These are phyloP conservation scores for Solen grandis DNA, from an alignment of 1,140 invertebrate species.

Conservation along the genomic window DNA sequence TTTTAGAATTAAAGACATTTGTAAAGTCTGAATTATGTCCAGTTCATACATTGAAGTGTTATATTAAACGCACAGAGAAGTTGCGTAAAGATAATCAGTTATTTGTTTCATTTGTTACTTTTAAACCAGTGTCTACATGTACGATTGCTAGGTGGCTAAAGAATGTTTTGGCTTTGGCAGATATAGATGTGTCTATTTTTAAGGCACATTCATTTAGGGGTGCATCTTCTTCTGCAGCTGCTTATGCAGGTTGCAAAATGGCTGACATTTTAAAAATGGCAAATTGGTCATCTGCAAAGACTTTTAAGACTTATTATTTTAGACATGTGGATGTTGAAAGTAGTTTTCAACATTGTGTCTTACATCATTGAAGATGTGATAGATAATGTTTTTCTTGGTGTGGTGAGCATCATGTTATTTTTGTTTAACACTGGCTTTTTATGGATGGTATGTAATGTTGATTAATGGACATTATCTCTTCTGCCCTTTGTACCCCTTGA, in stretches of 20 bases:
- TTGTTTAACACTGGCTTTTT: no score
- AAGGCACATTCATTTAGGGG: no score
- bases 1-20: no score
- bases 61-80: constrained; percentile 5
- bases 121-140: constrained; percentile 13
- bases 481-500: no score
- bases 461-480: no score
- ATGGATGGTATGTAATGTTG: no score
- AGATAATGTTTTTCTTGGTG: no score
- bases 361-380: no score
- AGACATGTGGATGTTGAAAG: no score
- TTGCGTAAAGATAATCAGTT: background rate
- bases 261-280: constrained; percentile 20
- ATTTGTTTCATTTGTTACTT: constrained; percentile 37
- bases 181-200: constrained; percentile 23
- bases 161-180: background rate
- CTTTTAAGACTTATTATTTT: constrained; percentile 23
- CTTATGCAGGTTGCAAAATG: constrained; percentile 25
- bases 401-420: no score
- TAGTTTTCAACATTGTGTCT: no score
- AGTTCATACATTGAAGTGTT: constrained; percentile 19
- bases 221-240: constrained; percentile 14
- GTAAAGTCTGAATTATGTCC: constrained; percentile 19
- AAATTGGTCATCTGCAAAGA: constrained; percentile 29
- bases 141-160: constrained; percentile 42